Evolutionary conservation across 2,888 invertebrate genomes (phyloP).

Genomic region (Drosophila barbarae): DNA sequence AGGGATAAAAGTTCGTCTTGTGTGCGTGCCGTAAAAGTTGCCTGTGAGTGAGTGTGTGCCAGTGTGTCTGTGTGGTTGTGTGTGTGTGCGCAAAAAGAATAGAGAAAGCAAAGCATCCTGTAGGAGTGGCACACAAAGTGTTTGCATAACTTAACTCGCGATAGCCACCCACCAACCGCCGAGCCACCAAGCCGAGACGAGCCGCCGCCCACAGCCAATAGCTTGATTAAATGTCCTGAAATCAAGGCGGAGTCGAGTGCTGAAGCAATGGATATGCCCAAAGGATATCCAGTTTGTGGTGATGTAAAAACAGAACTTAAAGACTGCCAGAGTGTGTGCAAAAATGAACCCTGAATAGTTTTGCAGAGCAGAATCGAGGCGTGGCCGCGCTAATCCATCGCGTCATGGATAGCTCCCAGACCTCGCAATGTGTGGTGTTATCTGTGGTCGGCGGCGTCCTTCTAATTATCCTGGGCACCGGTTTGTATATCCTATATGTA

Average conservation of each 20-base stretch:
- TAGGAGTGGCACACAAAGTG: constrained; percentile 69
- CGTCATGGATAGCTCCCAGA: constrained; percentile 34
- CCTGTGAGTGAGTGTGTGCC: constrained; percentile 20
- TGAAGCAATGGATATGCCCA: constrained; percentile 20
- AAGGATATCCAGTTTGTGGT: constrained; percentile 14
- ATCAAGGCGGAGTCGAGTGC: constrained; percentile 7
- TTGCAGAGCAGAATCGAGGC: constrained; percentile 37
- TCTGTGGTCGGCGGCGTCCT: constrained; percentile 16
- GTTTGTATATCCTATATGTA: constrained; percentile 18
- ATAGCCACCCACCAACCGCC: constrained; percentile 15
- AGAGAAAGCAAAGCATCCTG: constrained; percentile 70
- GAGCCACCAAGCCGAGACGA: neutral
- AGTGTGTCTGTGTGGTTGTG: constrained; percentile 17
- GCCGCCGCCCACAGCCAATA: constrained; percentile 17
- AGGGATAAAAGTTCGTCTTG: constrained; percentile 27
- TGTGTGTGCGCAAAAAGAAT: constrained; percentile 59
- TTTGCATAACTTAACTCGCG: constrained; percentile 65
- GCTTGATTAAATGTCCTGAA: constrained; percentile 28
- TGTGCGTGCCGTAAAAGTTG: constrained; percentile 46
- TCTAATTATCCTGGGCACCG: constrained; percentile 2
- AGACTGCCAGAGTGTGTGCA: neutral
- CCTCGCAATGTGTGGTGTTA: constrained; percentile 33
- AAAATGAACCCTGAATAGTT: constrained; percentile 21
- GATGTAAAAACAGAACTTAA: constrained; percentile 11
- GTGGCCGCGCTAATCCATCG: constrained; percentile 40